Percentiles rank a stretch among this genome's conserved stretches.
Evolutionary conservation across 1,140 invertebrate genomes (phyloP).

Genomic region (Heliconius eleuchia): DNA sequence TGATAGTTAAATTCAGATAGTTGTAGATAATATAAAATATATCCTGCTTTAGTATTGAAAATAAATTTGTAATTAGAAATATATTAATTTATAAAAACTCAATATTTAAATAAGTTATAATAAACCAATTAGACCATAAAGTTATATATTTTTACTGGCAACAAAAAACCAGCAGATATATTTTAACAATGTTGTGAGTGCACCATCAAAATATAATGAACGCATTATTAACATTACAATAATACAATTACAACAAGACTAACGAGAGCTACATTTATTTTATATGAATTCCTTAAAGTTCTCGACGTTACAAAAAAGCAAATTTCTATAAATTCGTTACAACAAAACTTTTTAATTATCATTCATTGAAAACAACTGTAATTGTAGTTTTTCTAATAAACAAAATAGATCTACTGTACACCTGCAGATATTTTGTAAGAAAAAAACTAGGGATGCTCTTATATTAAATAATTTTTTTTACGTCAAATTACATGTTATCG

Average conservation of each 20-base stretch:
- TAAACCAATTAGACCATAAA: not conserved
- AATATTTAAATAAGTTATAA: no score
- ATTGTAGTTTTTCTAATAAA: slow-evolving; percentile 50
- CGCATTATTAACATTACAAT: slow-evolving; percentile 5
- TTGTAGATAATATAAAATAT: no score
- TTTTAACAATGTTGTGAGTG: not conserved
- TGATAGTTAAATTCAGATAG: no score
- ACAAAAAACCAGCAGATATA: not conserved
- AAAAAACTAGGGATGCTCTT: slow-evolving; percentile 64
- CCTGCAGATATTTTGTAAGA: slow-evolving; percentile 56
- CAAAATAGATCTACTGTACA: slow-evolving; percentile 55
- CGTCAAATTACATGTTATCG: slow-evolving; percentile 35
- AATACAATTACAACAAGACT: not conserved
- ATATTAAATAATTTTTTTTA: slow-evolving; percentile 45
- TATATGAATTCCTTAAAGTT: not conserved
- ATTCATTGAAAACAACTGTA: slow-evolving; percentile 48
- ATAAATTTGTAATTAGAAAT: no score
- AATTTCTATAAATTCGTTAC: slow-evolving; percentile 8
- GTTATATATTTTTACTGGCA: not conserved
- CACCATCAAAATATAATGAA: slow-evolving; percentile 14
- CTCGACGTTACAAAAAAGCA: not conserved
- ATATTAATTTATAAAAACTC: no score
- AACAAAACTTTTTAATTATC: slow-evolving; percentile 17
- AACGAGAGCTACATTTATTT: slow-evolving; percentile 1
- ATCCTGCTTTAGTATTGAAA: no score